These are phyloP conservation scores for Heliconius nattereri DNA, from an alignment of 1,140 invertebrate species.

Conservation along the genomic window DNA sequence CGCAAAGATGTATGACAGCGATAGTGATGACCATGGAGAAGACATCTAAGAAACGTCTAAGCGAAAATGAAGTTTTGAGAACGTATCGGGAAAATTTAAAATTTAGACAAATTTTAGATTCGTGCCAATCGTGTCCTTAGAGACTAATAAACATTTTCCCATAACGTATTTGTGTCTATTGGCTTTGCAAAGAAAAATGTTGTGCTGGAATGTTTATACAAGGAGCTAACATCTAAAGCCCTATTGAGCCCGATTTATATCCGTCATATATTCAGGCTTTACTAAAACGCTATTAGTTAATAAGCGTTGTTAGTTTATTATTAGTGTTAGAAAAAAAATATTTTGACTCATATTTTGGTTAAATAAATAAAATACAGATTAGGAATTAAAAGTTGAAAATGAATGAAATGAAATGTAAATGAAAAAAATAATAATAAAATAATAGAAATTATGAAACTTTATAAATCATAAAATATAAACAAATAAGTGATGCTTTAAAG, in stretches of 20 bases:
- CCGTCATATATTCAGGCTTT: constrained; percentile 42
- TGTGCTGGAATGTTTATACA: constrained; percentile 44
- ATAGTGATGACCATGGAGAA: constrained; percentile 61
- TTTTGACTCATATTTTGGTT: constrained; percentile 2
- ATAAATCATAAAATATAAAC: constrained; percentile 27
- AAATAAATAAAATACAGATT: constrained; percentile 15
- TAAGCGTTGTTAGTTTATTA: constrained; percentile 59
- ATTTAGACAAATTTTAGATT: constrained; percentile 43
- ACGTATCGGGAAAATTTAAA: constrained; percentile 62
- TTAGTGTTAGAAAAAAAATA: constrained; percentile 29
- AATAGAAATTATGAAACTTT: constrained; percentile 24
- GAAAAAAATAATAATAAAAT: constrained; percentile 35
- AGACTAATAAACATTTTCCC: constrained; percentile 54
- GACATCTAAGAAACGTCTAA: constrained; percentile 69
- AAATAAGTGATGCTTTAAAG: constrained; percentile 62
- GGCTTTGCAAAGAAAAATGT: constrained; percentile 58
- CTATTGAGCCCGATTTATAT: constrained; percentile 37
- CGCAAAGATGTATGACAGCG: constrained; percentile 61
- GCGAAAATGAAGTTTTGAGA: constrained; percentile 57
- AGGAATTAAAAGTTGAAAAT: constrained; percentile 23
- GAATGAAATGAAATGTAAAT: constrained; percentile 45
- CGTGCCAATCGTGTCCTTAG: constrained; percentile 45
- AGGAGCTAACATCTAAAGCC: constrained; percentile 61
- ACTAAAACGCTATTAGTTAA: constrained; percentile 63
- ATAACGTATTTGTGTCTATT: constrained; percentile 55